Evolutionary conservation across 1,140 invertebrate genomes (phyloP), one percentile per base, ranked within the genome.

Genomic region (Aporrectodea caliginosa): DNA sequence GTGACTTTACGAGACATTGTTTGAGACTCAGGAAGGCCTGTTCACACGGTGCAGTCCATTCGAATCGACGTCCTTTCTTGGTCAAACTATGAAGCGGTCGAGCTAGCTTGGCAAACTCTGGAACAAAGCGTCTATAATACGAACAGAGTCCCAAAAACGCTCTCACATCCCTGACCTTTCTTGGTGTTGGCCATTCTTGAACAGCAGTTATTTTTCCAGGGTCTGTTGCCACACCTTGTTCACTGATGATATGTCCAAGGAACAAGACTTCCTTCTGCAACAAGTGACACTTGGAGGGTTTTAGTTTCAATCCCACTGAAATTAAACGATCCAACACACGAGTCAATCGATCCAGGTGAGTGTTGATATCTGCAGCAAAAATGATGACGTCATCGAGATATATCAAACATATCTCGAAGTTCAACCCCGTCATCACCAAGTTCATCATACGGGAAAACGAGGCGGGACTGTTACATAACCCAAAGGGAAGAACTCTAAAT

Each of bases 91-190:
- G 32, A 27, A 81, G 35, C 2, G 80, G 80, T 71, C 78, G 80
- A 27, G 78, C 43, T 30, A 79, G 81, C 69, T 78, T 73, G 22
- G 83, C 69, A 80, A 73, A 83, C 27, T 81, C 73, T 69, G 73
- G 35, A 58, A 84, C 80, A 80, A 90, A 90, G 22, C 86, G 78
- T 34, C 79, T 22, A 78, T 90, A 90, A 83, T 88, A 91, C n/a
- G 84, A 83, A 30, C 84, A 79, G 73, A 88, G 78, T 12, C 88
- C 88, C 71, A 88, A 75, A 85, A 88, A 84, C 69, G 81, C 77
- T 80, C 81, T 82, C 22, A 90, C 31, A 79, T 88, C 83, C 32
- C 80, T 86, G 35, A 84, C 68, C 33, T 82, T 85, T 22, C 68
- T 83, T 30, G 89, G 89, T n/a, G 33, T 76, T 0, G 85, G 84